Base-by-base conservation (phyloP, 2,888 invertebrate genomes). In the Thera britannica region DNA sequence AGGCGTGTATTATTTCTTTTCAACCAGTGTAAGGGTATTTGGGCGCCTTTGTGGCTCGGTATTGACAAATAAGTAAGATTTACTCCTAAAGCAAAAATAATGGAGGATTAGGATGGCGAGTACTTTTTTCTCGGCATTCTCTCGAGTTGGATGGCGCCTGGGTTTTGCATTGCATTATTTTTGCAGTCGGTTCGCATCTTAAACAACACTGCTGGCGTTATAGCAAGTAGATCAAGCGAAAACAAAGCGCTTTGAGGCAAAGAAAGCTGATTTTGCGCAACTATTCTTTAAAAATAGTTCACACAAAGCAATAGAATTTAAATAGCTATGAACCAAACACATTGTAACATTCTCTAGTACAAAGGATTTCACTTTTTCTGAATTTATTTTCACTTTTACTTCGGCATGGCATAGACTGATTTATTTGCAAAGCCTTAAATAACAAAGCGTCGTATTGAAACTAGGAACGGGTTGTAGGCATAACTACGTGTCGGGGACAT, bases 41-140 rank as follows among this genome's bases (percentile, higher is more conserved):
- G 92, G 90, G 83, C 83, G 88, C 90, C 88, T 89, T 93, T 93
- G 92, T 93, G 92, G 92, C 88, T 85, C 87, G 70, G 89, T 93
- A 93, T 93, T 93, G 93, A 93, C 93, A 93, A 93, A 93, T 93
- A 93, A 92, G 88, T 89, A 88, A 90, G 91, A 90, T 92, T 91
- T 90, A 88, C 90, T 89, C 84, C 81, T 84, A 85, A 86, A 87
- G 88, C 77, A 89, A 90, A 88, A 92, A 87, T 90, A 88, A 92
- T 90, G 87, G 85, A 82, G 92, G 93, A 93, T 93, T 93, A 93
- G 88, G 84, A 83, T 77, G 86, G 85, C 77, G 79, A 77, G 79
- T 76, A 77, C 80, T 86, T 90, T 89, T 85, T 89, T 84, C 73
- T 74, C 73, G 67, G 72, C 73, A 76, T 80, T 83, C 81, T 84